A percentile compares a stretch with the other conserved stretches of the same genome.
Conservation (phyloP, 2,797 vertebrate genomes). For the Holocentrus rufus region DNA sequence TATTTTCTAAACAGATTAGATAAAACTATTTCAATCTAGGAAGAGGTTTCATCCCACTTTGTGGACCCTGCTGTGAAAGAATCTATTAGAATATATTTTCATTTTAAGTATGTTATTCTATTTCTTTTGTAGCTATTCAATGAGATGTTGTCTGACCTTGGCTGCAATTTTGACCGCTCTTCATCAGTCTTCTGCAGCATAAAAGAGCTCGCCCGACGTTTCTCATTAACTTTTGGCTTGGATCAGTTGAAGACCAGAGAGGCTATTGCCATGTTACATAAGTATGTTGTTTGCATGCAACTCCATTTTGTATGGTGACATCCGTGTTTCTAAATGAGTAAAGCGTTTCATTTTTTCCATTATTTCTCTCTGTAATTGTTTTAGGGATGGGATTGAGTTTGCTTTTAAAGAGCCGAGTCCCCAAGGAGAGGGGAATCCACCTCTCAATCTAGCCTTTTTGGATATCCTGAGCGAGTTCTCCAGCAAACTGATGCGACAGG, state of each 20-base stretch:
- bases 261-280: constrained; percentile 98
- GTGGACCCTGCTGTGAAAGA: neutral
- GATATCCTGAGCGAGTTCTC: constrained; percentile 98
- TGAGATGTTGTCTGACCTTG: constrained; percentile 95
- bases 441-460: constrained; percentile 93
- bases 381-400: constrained; percentile 97
- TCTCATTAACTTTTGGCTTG: constrained; percentile 96
- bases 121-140: constrained; percentile 89
- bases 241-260: constrained; percentile 98
- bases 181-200: constrained; percentile 94
- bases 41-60: neutral
- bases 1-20: neutral
- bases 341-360: neutral
- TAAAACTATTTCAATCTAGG: neutral
- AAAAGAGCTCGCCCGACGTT: constrained; percentile 96
- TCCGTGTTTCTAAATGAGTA: constrained; percentile 2
- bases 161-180: constrained; percentile 93
- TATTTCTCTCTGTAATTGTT: constrained; percentile 24
- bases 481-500: constrained; percentile 95
- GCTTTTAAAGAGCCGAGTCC: constrained; percentile 96
- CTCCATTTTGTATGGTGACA: neutral
- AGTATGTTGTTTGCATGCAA: constrained; percentile 82
- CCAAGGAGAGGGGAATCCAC: constrained; percentile 93
- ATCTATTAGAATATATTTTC: neutral
- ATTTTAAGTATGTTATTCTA: neutral